Base-by-base conservation (phyloP, 2,797 vertebrate species). In the Pterois miles region DNA sequence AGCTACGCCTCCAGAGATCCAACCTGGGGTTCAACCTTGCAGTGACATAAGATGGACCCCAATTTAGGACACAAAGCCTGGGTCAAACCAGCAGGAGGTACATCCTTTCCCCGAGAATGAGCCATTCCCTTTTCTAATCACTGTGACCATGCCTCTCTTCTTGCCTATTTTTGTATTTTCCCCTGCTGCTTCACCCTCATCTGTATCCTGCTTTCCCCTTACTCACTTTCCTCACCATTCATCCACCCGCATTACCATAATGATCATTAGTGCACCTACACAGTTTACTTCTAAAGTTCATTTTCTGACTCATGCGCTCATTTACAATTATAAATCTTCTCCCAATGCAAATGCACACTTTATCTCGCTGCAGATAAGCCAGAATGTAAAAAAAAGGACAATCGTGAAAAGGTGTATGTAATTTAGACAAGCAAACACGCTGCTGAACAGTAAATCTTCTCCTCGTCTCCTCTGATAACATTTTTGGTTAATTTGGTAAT, bases 11-110 rank as follows among this genome's bases (percentile, higher is more conserved):
- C 87, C 67, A 25, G 87, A 87, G 91, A 90, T 74, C 74, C 48
- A 57, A 65, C 74, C 67, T 10, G 4, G 66, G 84, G 83, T 90
- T 87, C 85, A 82, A 71, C 43, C 60, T 80, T 75, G 8, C 76
- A 11, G 70, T 85, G 88, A 89, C 92, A 88, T 76, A 71, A 83
- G 81, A 87, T 65, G 74, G 89, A 91, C 91, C 87, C 64, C 89
- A 92, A 92, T 93, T 92, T 90, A 88, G 78, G 84, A 89, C 88
- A 92, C 91, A 91, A 90, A 91, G 89, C 80, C 63, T 74, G 72
- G 88, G 88, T 91, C 89, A 91, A 78, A 83, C 40, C 71, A 75
- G 78, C 75, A 56, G 83, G 78, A 87, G 84, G 85, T 76, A 25
- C 33, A 76, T 76, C 75, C 79, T 82, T 74, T 87, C 74, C 73